Evolutionary conservation across 2,113 vertebrate species (phyloP).

Genomic region (Cavia aperea): DNA sequence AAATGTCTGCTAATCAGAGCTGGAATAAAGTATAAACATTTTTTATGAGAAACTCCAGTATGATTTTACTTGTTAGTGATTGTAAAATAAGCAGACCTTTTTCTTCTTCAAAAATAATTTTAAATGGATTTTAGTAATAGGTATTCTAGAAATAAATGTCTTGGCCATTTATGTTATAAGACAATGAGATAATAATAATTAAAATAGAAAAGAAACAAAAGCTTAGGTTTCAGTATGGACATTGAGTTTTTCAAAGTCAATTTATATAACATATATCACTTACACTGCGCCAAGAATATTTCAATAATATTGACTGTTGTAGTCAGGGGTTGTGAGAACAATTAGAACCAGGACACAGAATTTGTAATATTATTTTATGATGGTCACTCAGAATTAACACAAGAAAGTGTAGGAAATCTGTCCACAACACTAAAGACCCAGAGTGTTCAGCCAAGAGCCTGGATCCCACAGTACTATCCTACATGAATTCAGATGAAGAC

Average conservation of each 20-base stretch:
- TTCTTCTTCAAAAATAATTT: constrained; percentile 18
- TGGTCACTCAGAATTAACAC: too few relatives aligned
- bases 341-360: too few relatives aligned
- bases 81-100: background rate
- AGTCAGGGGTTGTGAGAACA: too few relatives aligned
- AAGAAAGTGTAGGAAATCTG: too few relatives aligned
- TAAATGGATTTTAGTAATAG: background rate
- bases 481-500: too few relatives aligned
- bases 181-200: background rate
- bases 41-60: background rate
- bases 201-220: background rate
- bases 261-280: background rate
- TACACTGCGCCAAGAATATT: background rate
- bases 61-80: background rate
- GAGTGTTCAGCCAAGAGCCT: too few relatives aligned
- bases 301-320: background rate
- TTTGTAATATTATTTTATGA: too few relatives aligned
- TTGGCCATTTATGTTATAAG: background rate
- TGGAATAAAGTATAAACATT: background rate
- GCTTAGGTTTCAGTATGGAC: background rate
- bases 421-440: too few relatives aligned
- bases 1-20: background rate
- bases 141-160: background rate
- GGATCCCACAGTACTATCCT: too few relatives aligned
- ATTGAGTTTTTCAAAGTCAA: background rate